phyloP scores from a whole-genome alignment of 1,140 invertebrate genomes.

The Drosophila sulfurigaster region DNA sequence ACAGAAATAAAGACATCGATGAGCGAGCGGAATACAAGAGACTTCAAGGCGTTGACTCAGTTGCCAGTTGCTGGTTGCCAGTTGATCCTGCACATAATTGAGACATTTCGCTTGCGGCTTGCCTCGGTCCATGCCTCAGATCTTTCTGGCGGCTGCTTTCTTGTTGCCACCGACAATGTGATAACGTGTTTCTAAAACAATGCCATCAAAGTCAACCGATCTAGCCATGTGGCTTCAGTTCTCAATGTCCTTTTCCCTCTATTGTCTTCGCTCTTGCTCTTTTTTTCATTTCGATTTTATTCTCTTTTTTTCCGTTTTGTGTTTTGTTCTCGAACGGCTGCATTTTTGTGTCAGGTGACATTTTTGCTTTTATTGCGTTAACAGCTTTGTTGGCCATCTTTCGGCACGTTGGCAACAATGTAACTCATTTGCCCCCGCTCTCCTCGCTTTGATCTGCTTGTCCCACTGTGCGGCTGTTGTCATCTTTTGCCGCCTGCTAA shows the following conservation, averaged over 20 bases:
- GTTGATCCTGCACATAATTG: slow-evolving; percentile 57
- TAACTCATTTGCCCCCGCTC: slow-evolving; percentile 39
- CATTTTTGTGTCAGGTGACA: slow-evolving; percentile 73
- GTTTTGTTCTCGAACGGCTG: slow-evolving; percentile 45
- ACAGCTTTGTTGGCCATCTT: slow-evolving; percentile 62
- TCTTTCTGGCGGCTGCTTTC: slow-evolving; percentile 47
- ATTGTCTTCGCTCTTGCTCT: slow-evolving; percentile 14
- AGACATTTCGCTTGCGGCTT: slow-evolving; percentile 59
- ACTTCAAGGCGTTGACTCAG: slow-evolving; percentile 46
- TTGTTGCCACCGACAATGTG: slow-evolving; percentile 65
- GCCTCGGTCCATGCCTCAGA: background rate
- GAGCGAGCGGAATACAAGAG: background rate
- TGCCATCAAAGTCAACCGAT: slow-evolving; percentile 69
- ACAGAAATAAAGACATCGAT: background rate
- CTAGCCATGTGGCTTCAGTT: slow-evolving; percentile 15
- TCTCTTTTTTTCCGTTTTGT: slow-evolving; percentile 20
- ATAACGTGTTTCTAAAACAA: slow-evolving; percentile 72
- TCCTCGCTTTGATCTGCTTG: slow-evolving; percentile 9
- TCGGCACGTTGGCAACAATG: slow-evolving; percentile 74
- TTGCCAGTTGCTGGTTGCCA: slow-evolving; percentile 23
- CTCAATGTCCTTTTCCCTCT: slow-evolving; percentile 28
- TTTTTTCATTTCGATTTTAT: slow-evolving; percentile 13
- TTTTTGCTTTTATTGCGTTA: slow-evolving; percentile 61
- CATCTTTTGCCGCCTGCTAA: slow-evolving; percentile 58
- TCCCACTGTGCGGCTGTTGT: slow-evolving; percentile 63